Conservation (phyloP, 2,888 invertebrate genomes). For the Parthenolecanium corni region DNA sequence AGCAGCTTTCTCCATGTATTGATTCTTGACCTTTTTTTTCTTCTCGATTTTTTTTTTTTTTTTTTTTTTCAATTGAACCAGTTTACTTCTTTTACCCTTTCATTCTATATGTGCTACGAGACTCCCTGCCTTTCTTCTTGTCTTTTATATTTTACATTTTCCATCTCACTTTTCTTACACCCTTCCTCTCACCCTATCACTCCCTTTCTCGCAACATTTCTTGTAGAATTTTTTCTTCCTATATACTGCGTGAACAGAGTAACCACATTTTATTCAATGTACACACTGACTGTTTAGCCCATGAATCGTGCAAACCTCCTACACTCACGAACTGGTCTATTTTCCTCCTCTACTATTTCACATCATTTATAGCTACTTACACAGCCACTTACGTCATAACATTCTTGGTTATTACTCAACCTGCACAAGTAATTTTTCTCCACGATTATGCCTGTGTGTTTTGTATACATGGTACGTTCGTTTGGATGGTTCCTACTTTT, state of each 20-base stretch:
- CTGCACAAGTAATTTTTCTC: neutral
- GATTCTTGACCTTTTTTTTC: neutral
- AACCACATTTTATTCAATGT: too few relatives aligned
- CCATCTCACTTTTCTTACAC: too few relatives aligned
- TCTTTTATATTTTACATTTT: too few relatives aligned
- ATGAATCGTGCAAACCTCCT: neutral
- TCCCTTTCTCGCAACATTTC: neutral
- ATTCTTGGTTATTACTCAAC: constrained; percentile 8
- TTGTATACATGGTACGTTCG: neutral
- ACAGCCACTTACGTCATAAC: constrained; percentile 7
- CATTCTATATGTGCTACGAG: too few relatives aligned
- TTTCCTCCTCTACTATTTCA: neutral
- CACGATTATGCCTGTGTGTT: neutral
- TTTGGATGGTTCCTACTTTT: neutral
- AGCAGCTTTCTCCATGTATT: neutral
- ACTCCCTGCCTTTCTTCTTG: too few relatives aligned
- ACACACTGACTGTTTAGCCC: too few relatives aligned
- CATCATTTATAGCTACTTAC: constrained; percentile 3
- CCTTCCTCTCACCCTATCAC: neutral
- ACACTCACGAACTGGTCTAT: constrained; percentile 12
- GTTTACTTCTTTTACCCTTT: neutral
- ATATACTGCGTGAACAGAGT: too few relatives aligned
- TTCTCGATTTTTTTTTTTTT: neutral
- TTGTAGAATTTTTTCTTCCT: too few relatives aligned
- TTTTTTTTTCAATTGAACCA: neutral